A percentile compares a stretch with the other conserved stretches of the same genome.
Evolutionary conservation across 1,140 invertebrate genomes (phyloP).

Genomic region (Araneus ventricosus): DNA sequence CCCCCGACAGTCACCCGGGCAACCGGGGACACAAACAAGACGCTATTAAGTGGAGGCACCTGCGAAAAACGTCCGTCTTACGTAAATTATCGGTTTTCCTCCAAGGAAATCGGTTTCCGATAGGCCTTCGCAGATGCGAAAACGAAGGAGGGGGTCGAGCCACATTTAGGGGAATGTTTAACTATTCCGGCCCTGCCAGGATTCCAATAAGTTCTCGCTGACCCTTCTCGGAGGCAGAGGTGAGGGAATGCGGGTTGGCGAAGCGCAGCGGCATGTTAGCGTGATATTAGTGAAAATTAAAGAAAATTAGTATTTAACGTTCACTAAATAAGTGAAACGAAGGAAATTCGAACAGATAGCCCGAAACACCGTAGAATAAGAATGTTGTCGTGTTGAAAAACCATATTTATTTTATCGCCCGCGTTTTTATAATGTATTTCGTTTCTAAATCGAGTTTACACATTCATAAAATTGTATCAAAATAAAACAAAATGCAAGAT

Average conservation of each 20-base stretch:
- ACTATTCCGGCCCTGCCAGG: constrained; percentile 26
- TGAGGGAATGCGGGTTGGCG: not conserved
- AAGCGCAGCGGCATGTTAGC: too few species aligned
- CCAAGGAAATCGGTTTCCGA: constrained; percentile 65
- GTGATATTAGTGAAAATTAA: too few species aligned
- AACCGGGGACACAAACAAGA: constrained; percentile 69
- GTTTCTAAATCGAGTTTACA: too few species aligned
- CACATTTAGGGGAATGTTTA: constrained; percentile 37
- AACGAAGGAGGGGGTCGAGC: not conserved
- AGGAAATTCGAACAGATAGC: too few species aligned
- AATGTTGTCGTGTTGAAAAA: too few species aligned
- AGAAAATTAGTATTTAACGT: too few species aligned
- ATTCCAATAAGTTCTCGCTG: constrained; percentile 51
- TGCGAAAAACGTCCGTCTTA: constrained; percentile 69
- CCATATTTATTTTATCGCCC: too few species aligned
- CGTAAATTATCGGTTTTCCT: constrained; percentile 67
- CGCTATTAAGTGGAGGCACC: constrained; percentile 64
- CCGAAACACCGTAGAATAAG: too few species aligned
- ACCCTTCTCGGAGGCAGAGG: not conserved
- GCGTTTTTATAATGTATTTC: too few species aligned
- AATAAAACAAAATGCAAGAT: too few species aligned
- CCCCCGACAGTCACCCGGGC: constrained; percentile 19
- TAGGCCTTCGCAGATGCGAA: not conserved
- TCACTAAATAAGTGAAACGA: too few species aligned
- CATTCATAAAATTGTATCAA: too few species aligned